Evolutionary conservation across 2,113 vertebrate species (phyloP).

Genomic region (Hipposideros armiger): DNA sequence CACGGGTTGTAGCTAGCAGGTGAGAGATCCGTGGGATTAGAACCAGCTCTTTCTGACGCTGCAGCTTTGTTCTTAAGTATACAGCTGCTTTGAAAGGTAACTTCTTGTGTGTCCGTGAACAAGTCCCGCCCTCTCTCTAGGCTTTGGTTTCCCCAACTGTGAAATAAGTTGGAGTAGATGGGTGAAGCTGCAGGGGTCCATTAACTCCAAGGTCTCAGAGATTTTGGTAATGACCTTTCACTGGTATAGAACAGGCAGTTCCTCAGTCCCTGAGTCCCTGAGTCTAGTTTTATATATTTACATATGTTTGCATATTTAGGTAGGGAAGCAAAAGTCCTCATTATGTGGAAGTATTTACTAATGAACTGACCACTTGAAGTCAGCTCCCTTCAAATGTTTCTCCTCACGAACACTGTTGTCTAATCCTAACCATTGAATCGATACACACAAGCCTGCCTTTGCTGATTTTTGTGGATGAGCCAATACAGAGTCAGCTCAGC

Average conservation of each 20-base stretch:
- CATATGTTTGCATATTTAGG: neutral
- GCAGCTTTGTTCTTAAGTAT: neutral
- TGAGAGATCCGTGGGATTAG: neutral
- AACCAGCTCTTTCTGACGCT: neutral
- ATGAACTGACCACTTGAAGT: neutral
- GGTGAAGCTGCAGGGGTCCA: neutral
- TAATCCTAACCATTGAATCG: neutral
- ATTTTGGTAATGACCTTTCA: neutral
- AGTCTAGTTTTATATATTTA: neutral
- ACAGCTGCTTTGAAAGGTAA: neutral
- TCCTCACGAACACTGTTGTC: neutral
- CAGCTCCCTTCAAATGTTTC: neutral
- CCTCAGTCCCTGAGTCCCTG: neutral
- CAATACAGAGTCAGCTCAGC: neutral
- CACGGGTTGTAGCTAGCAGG: neutral
- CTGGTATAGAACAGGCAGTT: neutral
- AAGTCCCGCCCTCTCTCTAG: neutral
- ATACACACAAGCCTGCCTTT: neutral
- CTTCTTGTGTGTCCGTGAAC: neutral
- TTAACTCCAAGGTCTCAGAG: neutral
- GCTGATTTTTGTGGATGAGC: neutral
- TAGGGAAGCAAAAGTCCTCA: slow-evolving; percentile 11
- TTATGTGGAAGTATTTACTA: neutral
- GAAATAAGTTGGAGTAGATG: neutral
- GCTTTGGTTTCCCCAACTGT: neutral